Evolutionary conservation across 2,797 vertebrate genomes (phyloP).

Genomic region (Agapornis canus): DNA sequence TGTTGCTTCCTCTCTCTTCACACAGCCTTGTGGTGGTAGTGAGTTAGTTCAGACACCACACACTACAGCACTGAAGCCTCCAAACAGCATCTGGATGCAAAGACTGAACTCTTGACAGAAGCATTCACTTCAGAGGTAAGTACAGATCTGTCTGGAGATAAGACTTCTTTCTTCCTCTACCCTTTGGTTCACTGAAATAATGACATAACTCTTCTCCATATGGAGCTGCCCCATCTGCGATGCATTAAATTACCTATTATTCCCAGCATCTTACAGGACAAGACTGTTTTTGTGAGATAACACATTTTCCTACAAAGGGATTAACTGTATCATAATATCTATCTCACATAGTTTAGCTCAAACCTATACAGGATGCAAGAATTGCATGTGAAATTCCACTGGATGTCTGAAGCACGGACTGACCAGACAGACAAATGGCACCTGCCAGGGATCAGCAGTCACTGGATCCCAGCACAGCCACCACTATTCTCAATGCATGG

Average conservation of each 20-base stretch:
- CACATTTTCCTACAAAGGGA: neutral
- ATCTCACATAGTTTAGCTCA: neutral
- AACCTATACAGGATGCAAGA: neutral
- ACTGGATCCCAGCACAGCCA: neutral
- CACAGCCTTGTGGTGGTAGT: neutral
- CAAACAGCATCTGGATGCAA: neutral
- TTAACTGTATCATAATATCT: neutral
- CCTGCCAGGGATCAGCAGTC: neutral
- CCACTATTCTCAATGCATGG: neutral
- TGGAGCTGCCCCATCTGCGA: slow-evolving; percentile 13
- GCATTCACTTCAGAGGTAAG: neutral
- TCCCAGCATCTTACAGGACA: neutral
- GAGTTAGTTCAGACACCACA: neutral
- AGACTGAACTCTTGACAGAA: neutral
- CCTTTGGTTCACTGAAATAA: neutral
- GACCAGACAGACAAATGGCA: neutral
- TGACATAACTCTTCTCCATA: neutral
- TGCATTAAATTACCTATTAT: neutral
- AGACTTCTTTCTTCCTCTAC: neutral
- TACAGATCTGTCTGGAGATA: neutral
- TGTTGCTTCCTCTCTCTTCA: neutral
- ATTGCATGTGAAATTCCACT: neutral
- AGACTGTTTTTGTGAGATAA: slow-evolving; percentile 4
- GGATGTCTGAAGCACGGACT: neutral
- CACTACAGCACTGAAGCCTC: neutral